Conservation (phyloP, 2,888 invertebrate species). For the Lasioglossum vierecki region DNA sequence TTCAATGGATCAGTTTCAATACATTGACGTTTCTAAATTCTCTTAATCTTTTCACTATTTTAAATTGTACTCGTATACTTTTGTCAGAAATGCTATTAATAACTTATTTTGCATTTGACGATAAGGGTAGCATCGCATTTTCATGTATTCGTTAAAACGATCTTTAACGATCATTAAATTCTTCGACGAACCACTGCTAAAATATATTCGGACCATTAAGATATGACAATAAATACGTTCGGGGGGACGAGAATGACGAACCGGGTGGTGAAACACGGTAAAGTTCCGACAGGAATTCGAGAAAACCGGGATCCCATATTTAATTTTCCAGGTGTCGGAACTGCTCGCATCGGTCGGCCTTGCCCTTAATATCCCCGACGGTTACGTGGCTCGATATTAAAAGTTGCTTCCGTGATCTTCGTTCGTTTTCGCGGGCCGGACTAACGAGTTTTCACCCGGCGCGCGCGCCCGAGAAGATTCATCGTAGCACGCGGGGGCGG, state of each 20-base stretch:
- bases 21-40: too few species aligned
- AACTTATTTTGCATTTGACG: too few species aligned
- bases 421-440: slow-evolving; percentile 4
- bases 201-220: neutral
- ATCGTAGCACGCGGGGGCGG: slow-evolving; percentile 35
- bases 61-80: too few species aligned
- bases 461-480: slow-evolving; percentile 52
- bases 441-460: slow-evolving; percentile 47
- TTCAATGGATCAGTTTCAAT: too few species aligned
- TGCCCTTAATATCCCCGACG: neutral
- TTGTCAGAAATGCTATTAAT: too few species aligned
- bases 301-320: neutral
- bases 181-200: neutral
- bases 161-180: too few species aligned
- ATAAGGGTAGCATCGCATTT: too few species aligned
- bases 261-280: neutral
- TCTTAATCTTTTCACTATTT: too few species aligned
- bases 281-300: neutral
- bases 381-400: slow-evolving; percentile 40
- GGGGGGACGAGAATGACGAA: neutral
- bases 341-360: neutral
- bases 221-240: too few species aligned
- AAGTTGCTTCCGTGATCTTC: slow-evolving; percentile 37
- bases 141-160: too few species aligned
- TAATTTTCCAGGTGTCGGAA: neutral